phyloP scores from a whole-genome alignment of 2,888 invertebrate genomes.

The Heliothis peltigera region DNA sequence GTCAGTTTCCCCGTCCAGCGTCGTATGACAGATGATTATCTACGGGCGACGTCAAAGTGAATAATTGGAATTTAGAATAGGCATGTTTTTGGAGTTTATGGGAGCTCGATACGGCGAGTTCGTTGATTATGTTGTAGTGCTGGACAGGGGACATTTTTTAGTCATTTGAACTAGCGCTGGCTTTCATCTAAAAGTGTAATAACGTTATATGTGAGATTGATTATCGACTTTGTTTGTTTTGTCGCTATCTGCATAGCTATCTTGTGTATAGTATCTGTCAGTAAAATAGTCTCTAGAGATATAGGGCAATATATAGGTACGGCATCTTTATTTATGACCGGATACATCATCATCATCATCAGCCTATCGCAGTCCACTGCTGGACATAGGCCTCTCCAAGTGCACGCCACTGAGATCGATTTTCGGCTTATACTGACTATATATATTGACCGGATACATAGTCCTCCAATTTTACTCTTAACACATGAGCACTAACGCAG shows the following conservation, averaged over 20 bases:
- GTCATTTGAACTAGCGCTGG: conserved; percentile 27
- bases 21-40: conserved; percentile 89
- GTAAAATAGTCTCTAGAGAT: background rate
- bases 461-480: background rate
- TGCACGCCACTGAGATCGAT: too few relatives aligned
- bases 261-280: background rate
- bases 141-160: conserved; percentile 24
- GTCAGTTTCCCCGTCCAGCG: conserved; percentile 75
- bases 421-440: too few relatives aligned
- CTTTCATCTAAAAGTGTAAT: conserved; percentile 5
- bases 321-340: too few relatives aligned
- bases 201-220: background rate
- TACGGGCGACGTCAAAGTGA: conserved; percentile 88
- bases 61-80: conserved; percentile 87
- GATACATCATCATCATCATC: too few relatives aligned
- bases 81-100: conserved; percentile 70
- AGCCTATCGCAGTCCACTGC: too few relatives aligned
- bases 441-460: background rate
- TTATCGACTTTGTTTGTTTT: conserved; percentile 1
- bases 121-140: conserved; percentile 46
- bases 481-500: background rate
- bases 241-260: background rate
- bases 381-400: too few relatives aligned
- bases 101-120: conserved; percentile 56
- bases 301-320: too few relatives aligned